phyloP scores from a whole-genome alignment of 2,888 invertebrate species.

The Synergus umbraculus region DNA sequence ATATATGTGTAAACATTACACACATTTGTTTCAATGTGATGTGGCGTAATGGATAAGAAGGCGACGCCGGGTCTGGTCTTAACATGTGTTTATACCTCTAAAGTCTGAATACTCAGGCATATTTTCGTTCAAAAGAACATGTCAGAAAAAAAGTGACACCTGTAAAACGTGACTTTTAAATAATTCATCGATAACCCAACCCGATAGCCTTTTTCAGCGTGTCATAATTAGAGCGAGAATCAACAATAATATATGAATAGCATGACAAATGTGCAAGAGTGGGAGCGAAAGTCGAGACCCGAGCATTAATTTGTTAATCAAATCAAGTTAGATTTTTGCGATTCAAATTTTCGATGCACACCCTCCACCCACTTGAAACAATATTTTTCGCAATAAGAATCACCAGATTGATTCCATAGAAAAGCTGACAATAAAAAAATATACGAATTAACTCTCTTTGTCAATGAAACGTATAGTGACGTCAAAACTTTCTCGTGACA shows the following conservation, averaged over 20 bases:
- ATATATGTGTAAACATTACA: not conserved
- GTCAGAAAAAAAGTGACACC: conserved; percentile 11
- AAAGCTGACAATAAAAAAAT: too few species aligned
- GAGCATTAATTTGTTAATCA: not conserved
- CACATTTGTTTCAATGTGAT: not conserved
- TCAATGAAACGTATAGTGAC: not conserved
- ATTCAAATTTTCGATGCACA: not conserved
- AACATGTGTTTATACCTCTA: not conserved
- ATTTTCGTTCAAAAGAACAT: not conserved
- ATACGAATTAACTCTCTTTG: not conserved
- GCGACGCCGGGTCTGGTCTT: conserved; percentile 26
- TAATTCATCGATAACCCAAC: not conserved
- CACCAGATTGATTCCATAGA: too few species aligned
- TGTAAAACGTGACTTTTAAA: not conserved
- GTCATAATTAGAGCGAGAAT: not conserved
- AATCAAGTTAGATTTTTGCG: not conserved
- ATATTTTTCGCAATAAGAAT: not conserved
- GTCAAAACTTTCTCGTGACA: not conserved
- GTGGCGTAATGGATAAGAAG: conserved; percentile 13
- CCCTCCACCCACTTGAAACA: not conserved
- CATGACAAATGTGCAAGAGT: not conserved
- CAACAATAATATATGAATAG: not conserved
- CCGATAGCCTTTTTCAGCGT: not conserved
- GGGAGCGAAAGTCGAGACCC: not conserved
- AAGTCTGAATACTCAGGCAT: not conserved